These are phyloP conservation scores for Pogonophryne albipinna DNA, from an alignment of 2,797 vertebrate genomes.

Conservation along the genomic window DNA sequence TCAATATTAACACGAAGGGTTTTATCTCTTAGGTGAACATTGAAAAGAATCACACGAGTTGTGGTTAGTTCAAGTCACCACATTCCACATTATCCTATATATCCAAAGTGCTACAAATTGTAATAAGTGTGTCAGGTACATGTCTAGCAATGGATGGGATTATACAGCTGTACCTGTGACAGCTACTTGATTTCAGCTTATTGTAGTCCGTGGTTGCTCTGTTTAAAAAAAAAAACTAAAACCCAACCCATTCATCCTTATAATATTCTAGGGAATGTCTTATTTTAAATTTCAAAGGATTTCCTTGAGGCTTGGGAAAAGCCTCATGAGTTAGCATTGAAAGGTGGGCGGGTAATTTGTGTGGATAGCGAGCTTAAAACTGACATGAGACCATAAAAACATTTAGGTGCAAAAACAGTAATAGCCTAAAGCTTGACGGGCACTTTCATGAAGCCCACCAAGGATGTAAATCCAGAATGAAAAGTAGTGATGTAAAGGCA, in stretches of 20 bases:
- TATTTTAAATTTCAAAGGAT: not conserved
- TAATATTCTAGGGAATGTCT: not conserved
- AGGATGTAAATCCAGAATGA: constrained; percentile 9
- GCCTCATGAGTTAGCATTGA: constrained; percentile 13
- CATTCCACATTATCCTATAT: not conserved
- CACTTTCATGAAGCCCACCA: constrained; percentile 5
- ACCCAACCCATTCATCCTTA: not conserved
- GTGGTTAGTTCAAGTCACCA: not conserved
- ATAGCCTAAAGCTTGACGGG: constrained; percentile 5
- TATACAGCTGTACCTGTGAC: constrained; percentile 4
- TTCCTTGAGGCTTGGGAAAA: not conserved
- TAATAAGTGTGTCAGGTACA: not conserved
- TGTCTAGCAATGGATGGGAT: constrained; percentile 23
- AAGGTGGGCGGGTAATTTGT: not conserved
- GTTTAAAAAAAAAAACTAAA: no score
- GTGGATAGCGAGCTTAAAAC: constrained; percentile 16
- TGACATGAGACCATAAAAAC: constrained; percentile 25
- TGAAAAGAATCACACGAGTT: not conserved
- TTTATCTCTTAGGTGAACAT: not conserved
- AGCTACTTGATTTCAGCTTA: constrained; percentile 14
- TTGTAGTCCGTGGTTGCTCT: not conserved
- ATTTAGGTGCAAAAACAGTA: constrained; percentile 18
- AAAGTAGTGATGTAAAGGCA: not conserved
- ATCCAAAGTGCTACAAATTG: not conserved
- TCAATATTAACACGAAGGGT: not conserved